Evolutionary conservation across 2,888 invertebrate species (phyloP).

Genomic region (Hyalella azteca): DNA sequence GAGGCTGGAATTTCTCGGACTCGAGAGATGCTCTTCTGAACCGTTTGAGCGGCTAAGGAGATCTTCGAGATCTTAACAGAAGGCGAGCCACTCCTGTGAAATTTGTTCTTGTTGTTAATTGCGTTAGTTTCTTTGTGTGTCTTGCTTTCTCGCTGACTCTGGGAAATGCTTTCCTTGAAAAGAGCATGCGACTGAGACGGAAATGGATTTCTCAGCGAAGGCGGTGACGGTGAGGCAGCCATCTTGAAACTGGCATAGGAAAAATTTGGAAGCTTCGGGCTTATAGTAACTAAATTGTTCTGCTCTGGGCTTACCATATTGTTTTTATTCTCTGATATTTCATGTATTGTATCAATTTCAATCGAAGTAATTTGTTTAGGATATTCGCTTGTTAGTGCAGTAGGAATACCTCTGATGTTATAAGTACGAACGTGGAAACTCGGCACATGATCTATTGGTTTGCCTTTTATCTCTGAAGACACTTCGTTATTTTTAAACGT

Average conservation of each 20-base stretch:
- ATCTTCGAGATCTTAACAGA: slow-evolving; percentile 13
- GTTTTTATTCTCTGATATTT: no score
- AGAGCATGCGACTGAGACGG: background rate
- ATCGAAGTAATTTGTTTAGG: no score
- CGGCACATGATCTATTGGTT: no score
- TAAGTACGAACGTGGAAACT: no score
- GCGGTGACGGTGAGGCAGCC: no score
- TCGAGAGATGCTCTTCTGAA: background rate
- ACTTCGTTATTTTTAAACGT: background rate
- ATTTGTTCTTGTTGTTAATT: slow-evolving; percentile 36
- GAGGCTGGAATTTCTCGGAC: slow-evolving; percentile 3
- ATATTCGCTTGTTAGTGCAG: no score
- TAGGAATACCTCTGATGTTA: no score
- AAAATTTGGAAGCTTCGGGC: background rate
- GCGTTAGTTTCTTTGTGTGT: slow-evolving; percentile 4
- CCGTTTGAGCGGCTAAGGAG: background rate
- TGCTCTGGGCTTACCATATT: no score
- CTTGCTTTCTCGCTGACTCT: slow-evolving; percentile 18
- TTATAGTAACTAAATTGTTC: no score
- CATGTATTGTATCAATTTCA: no score
- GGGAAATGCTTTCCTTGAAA: background rate
- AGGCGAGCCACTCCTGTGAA: slow-evolving; percentile 1
- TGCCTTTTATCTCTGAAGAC: background rate
- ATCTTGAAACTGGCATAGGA: background rate
- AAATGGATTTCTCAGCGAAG: background rate